These are phyloP conservation scores for Bothrops alternatus DNA, from an alignment of 2,797 vertebrate genomes.

Conservation along the genomic window DNA sequence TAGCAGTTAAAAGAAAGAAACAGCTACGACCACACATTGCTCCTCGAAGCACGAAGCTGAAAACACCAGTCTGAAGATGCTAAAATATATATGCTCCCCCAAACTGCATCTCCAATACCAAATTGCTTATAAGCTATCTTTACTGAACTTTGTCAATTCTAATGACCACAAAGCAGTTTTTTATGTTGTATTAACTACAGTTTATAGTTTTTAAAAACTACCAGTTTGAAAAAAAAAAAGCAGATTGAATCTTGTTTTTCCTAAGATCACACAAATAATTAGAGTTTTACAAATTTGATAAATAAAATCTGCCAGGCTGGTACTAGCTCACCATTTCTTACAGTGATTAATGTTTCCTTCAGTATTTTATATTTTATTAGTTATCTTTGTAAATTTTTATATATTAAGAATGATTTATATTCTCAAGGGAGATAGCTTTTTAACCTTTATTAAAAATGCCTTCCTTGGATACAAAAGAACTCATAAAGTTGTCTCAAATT, in stretches of 20 bases:
- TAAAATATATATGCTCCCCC: not conserved
- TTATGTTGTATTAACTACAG: not conserved
- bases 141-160: not conserved
- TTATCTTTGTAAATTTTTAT: not conserved
- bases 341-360: not conserved
- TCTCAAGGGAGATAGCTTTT: not conserved
- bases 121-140: not conserved
- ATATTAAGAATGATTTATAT: not conserved
- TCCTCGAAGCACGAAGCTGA: no score
- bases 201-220: not conserved
- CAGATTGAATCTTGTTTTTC: not conserved
- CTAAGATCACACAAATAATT: not conserved
- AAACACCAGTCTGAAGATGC: not conserved
- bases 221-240: not conserved
- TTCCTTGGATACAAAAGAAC: not conserved
- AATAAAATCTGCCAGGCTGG: not conserved
- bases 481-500: not conserved
- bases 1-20: no score
- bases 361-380: not conserved
- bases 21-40: no score
- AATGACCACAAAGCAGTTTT: not conserved
- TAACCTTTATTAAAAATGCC: not conserved
- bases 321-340: not conserved
- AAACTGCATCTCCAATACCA: not conserved
- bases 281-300: not conserved